phyloP scores from a whole-genome alignment of 1,140 invertebrate species.

The Eumeta japonica region DNA sequence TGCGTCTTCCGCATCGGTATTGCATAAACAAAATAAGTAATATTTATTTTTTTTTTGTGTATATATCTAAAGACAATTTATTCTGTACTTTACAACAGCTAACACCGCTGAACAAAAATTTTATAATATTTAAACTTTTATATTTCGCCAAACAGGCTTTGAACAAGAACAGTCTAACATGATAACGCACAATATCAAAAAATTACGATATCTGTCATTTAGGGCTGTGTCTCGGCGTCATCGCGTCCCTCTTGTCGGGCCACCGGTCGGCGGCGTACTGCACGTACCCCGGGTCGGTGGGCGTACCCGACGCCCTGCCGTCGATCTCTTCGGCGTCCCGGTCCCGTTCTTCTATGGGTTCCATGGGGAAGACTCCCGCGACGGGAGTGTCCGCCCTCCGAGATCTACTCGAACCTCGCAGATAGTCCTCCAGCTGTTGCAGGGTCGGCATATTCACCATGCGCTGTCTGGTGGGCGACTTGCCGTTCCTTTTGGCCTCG shows the following conservation, averaged over 20 bases:
- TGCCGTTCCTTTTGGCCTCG: conserved; percentile 29
- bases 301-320: conserved; percentile 57
- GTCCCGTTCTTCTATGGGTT: conserved; percentile 46
- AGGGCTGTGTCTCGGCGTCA: conserved; percentile 64
- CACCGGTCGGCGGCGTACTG: conserved; percentile 67
- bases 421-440: conserved; percentile 50
- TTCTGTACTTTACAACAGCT: too few species aligned
- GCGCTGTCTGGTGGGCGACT: conserved; percentile 35
- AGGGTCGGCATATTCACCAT: conserved; percentile 41
- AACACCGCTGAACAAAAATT: too few species aligned
- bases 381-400: conserved; percentile 43
- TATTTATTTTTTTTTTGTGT: too few species aligned
- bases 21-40: too few species aligned
- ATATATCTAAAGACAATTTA: too few species aligned
- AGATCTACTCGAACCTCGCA: conserved; percentile 31
- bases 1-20: too few species aligned
- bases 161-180: too few species aligned
- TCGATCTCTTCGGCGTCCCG: conserved; percentile 23
- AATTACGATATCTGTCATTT: too few species aligned
- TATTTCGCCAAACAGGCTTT: too few species aligned
- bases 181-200: too few species aligned
- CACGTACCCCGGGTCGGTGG: conserved; percentile 68
- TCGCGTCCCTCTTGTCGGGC: conserved; percentile 57
- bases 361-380: conserved; percentile 52
- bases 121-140: too few species aligned